These are phyloP conservation scores for Sisyra nigra DNA, from an alignment of 2,888 invertebrate species.

Conservation along the genomic window DNA sequence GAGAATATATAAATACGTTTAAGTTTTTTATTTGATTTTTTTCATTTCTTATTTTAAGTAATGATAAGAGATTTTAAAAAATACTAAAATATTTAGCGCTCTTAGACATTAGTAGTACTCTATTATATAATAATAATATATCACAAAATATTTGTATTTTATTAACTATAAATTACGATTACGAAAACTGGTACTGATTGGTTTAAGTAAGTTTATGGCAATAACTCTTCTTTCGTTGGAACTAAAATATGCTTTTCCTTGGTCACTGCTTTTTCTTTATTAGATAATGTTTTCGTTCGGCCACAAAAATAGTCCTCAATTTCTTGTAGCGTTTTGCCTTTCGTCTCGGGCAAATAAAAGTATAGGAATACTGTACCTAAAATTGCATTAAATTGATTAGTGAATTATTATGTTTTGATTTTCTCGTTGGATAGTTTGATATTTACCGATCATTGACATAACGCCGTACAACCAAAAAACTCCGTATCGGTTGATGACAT, in stretches of 20 bases:
- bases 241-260: too few relatives aligned
- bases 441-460: constrained; percentile 38
- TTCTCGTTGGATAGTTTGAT: constrained; percentile 1
- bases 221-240: constrained; percentile 4
- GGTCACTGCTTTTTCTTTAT: constrained; percentile 16
- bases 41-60: not conserved
- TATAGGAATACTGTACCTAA: constrained; percentile 45
- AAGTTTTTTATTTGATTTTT: not conserved
- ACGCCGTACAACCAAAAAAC: constrained; percentile 43
- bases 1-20: too few relatives aligned
- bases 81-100: too few relatives aligned
- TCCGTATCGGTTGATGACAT: constrained; percentile 35
- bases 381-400: constrained; percentile 13
- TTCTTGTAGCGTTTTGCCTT: constrained; percentile 48
- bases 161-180: not conserved
- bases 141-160: not conserved
- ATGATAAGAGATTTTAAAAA: too few relatives aligned
- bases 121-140: too few relatives aligned
- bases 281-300: constrained; percentile 34
- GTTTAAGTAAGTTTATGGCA: not conserved
- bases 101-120: too few relatives aligned
- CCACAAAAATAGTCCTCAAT: constrained; percentile 56
- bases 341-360: constrained; percentile 46
- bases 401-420: constrained; percentile 5
- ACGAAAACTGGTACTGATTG: not conserved